Evolutionary conservation across 2,797 vertebrate genomes (phyloP).

Genomic region (Emydoidea blandingii): DNA sequence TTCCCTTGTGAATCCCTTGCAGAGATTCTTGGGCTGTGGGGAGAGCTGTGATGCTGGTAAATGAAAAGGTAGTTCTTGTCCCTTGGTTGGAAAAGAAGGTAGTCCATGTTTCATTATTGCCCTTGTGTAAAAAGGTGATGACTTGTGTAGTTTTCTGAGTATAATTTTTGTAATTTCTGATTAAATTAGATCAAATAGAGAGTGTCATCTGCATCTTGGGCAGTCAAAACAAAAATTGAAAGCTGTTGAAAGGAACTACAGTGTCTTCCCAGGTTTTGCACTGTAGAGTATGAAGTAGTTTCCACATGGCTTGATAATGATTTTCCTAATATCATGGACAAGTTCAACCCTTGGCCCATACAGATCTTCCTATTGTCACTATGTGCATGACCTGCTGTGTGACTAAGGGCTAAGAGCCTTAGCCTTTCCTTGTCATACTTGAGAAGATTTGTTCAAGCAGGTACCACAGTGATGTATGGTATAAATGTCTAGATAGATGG

Average conservation of each 20-base stretch:
- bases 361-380: background rate
- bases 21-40: background rate
- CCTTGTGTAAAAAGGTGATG: background rate
- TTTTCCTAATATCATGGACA: background rate
- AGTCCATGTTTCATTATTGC: background rate
- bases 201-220: background rate
- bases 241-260: background rate
- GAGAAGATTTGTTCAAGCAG: background rate
- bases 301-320: background rate
- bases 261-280: background rate
- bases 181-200: background rate
- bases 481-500: background rate
- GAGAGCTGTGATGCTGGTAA: background rate
- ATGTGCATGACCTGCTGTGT: accelerated
- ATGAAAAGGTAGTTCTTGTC: background rate
- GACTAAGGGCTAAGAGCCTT: background rate
- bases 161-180: background rate
- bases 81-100: background rate
- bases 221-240: background rate
- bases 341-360: background rate
- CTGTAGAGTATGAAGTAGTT: background rate
- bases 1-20: background rate
- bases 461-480: background rate
- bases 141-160: background rate
- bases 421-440: accelerated